Evolutionary conservation across 1,140 invertebrate genomes (phyloP), one percentile per base, ranked within the genome.

Genomic region (Monochamus saltuarius): DNA sequence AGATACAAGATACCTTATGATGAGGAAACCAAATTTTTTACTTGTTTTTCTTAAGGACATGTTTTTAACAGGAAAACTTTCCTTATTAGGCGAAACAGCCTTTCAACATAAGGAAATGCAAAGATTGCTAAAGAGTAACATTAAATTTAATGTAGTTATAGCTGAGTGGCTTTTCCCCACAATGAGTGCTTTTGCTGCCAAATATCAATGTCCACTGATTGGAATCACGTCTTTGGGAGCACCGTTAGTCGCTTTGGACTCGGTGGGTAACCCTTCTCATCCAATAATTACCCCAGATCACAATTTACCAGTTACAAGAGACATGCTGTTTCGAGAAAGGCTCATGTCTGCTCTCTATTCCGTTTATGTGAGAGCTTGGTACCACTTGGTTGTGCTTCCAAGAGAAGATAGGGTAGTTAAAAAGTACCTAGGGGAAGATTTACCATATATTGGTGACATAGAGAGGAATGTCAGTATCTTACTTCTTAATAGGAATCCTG

Each of bases 271-370:
- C 56, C 73, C 76, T 7, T 59, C 66, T 4, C 77, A 81, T 57
- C 75, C 78, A 0, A 62, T 80, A n/a, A 61, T 80, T 13, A 76
- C 80, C 59, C 80, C 81, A 0, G 67, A 73, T 19, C 14, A 75
- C 0, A 40, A 78, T 10, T 46, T 72, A 2, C 65, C 72, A 1
- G 77, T 73, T 49, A 22, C 10, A 34, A 66, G 75, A 13, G 22
- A 73, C 37, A 40, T 29, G 43, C 72, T 78, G 68, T 76, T 80
- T 40, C 49, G 51, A 17, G 70, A 84, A 60, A 65, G 81, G 19
- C n/a, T 80, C 0, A 29, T 52, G 2, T 75, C 73, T 42, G 9
- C 56, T n/a, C 42, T 68, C 1, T 69, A 57, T 47, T n/a, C 35
- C 1, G 8, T 66, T 9, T 59, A 52, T 38, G 57, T 55, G 6